Evolutionary conservation across 2,797 vertebrate species (phyloP).

Genomic region (Sparus aurata): DNA sequence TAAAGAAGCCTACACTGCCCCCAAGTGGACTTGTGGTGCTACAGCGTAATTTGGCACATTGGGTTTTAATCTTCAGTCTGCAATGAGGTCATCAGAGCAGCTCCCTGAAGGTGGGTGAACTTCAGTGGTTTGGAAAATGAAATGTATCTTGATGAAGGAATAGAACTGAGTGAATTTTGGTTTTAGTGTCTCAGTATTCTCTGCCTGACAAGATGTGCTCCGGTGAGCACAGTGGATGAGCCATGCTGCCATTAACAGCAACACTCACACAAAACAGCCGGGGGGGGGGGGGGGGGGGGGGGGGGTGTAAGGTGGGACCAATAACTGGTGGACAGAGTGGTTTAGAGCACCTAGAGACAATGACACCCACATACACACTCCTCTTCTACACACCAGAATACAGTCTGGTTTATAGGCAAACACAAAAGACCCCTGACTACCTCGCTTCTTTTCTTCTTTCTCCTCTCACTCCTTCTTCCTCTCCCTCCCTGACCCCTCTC

Average conservation of each 20-base stretch:
- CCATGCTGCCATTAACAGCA: conserved; percentile 49
- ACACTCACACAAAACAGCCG: conserved; percentile 23
- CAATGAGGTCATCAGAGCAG: conserved; percentile 26
- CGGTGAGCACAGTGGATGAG: conserved; percentile 38
- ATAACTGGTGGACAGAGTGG: conserved; percentile 30
- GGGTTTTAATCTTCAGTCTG: conserved; percentile 15
- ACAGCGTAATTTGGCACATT: conserved; percentile 4
- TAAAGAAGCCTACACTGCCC: conserved; percentile 71
- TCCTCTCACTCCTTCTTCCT: conserved; percentile 43
- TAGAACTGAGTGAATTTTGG: conserved; percentile 1
- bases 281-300: not conserved
- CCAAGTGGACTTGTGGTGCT: conserved; percentile 66
- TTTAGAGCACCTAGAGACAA: conserved; percentile 42
- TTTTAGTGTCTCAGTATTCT: conserved; percentile 14
- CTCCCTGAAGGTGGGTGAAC: conserved; percentile 13
- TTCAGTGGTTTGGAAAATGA: conserved; percentile 26
- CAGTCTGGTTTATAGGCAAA: conserved; percentile 42
- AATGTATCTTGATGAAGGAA: conserved; percentile 11
- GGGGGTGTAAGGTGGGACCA: not conserved
- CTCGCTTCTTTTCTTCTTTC: conserved; percentile 39
- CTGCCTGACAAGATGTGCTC: conserved; percentile 18
- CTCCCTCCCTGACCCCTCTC: conserved; percentile 47
- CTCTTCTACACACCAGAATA: conserved; percentile 26
- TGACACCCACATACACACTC: conserved; percentile 25
- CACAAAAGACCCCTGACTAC: conserved; percentile 48